Evolutionary conservation across 2,888 invertebrate genomes (phyloP), one percentile per base, ranked within the genome.

Genomic region (Seira musarum): DNA sequence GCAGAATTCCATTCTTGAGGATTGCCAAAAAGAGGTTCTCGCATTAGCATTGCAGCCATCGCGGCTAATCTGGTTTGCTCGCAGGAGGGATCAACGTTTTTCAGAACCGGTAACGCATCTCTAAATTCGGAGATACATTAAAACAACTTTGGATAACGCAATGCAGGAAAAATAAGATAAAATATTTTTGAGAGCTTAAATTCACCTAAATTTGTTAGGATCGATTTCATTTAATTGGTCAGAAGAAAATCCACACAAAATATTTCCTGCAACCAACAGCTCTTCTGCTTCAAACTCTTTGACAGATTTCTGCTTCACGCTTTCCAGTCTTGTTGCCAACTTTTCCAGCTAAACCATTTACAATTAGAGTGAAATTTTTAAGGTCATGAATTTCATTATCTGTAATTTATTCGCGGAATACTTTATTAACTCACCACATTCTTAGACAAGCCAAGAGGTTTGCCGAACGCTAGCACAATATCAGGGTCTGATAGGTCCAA

Each of bases 91-190:
- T 82, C 82, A 57, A 81, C 60, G 25, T 46, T 67, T 25, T 80
- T 79, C 21, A 85, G 73, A 30, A 84, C 78, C 46, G 85, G 85
- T 8, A 85, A 65, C 17, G 85, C 85, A n/a, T 81, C 80, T 10
- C 82, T 80, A 66, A 73, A 81, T 49, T 19, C 24, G 17, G 13
- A 22, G 15, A 21, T 8, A 2, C 6, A 40, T 66, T 15, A 35
- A 24, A 6, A 10, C 22, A 24, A 65, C 15, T 10, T 40, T 67
- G 6, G 61, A 19, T 8, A 8, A 19, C 17, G 6, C 60, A 19
- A 17, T 19, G 6, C 60, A 17, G 60, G 8, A 8, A 35, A 15
- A 6, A 60, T 60, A 10, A 60, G 60, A n/a, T n/a, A 60, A 17
- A 6, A 6, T n/a, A n/a, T n/a, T n/a, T n/a, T n/a, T 15, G 17